Percentiles rank a stretch among this genome's conserved stretches.
These are phyloP conservation scores for Sphaeridia pumilis DNA, from an alignment of 2,888 invertebrate genomes.

Conservation along the genomic window DNA sequence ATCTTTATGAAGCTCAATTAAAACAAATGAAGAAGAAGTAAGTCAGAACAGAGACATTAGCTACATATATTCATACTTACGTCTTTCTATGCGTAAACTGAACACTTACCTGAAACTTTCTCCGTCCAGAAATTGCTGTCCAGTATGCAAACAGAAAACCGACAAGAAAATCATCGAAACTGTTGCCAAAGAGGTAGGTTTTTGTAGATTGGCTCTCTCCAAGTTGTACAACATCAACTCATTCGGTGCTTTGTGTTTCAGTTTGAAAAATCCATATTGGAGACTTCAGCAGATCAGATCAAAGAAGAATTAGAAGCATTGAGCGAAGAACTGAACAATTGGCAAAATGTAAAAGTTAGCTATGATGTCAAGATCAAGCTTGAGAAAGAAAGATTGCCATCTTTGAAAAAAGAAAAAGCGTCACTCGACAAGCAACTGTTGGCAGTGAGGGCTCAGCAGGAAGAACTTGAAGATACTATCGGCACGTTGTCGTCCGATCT, in stretches of 20 bases:
- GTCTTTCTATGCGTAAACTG: neutral
- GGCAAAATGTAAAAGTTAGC: slow-evolving; percentile 56
- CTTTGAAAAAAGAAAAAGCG: slow-evolving; percentile 47
- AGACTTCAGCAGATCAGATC: slow-evolving; percentile 49
- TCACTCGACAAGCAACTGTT: slow-evolving; percentile 37
- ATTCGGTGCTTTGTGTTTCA: slow-evolving; percentile 39
- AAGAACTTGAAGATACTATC: slow-evolving; percentile 34
- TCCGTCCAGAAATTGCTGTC: slow-evolving; percentile 58
- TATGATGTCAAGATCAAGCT: slow-evolving; percentile 53
- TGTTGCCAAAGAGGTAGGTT: neutral
- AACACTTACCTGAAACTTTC: neutral
- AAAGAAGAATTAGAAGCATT: slow-evolving; percentile 53
- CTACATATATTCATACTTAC: too few relatives aligned
- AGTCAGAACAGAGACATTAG: neutral
- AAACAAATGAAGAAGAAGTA: slow-evolving; percentile 27
- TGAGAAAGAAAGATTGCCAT: slow-evolving; percentile 53
- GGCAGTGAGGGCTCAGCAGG: slow-evolving; percentile 41
- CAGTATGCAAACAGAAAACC: slow-evolving; percentile 66
- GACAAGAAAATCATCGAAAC: slow-evolving; percentile 38
- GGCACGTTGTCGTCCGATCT: slow-evolving; percentile 29
- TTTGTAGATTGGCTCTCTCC: too few relatives aligned
- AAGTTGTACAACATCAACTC: too few relatives aligned
- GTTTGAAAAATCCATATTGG: slow-evolving; percentile 77
- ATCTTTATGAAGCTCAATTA: slow-evolving; percentile 29
- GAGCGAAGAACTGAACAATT: slow-evolving; percentile 53